Base-by-base conservation (phyloP, 2,113 vertebrate genomes). In the Gopherus flavomarginatus region DNA sequence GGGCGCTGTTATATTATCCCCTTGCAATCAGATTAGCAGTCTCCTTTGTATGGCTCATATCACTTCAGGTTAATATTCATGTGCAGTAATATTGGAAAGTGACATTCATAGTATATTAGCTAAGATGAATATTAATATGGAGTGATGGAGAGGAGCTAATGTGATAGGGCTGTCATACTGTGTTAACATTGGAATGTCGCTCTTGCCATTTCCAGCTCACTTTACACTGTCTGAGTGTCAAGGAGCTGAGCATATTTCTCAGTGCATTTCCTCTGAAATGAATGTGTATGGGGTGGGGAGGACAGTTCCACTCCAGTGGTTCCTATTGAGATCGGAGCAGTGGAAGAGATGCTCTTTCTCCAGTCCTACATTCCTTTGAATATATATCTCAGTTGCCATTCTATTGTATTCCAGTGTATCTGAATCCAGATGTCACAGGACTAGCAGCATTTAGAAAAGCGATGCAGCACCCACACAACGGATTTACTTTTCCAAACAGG, bases 41-140 rank as follows among this genome's bases (percentile, higher is more conserved):
- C 91, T 92, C 81, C 81, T 62, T 94, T 96, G 85, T 91, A 86
- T 92, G 92, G 35, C 35, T 96, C 21, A 82, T 88, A 83, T 97
- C 91, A 77, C 81, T 95, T 94, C 84, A 85, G 50, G 97, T 98
- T 97, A 97, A 93, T 81, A 96, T 97, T 97, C 96, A 80, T 21
- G 85, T 87, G 93, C 6, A 3, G n/a, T 87, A 91, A 90, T 91
- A 92, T 72, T 96, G 85, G 88, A 95, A 88, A 98, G 92, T 97
- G 97, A 97, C 97, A 98, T 97, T 97, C 81, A 91, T 75, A 90
- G 91, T 79, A 80, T 29, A 65, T 96, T 95, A 1, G 1, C 52
- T 91, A 91, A 85, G 53, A 11, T 56, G 87, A 87, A 95, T 92
- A 65, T 85, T 98, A 96, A 98, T 91, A 80, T 21, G 62, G 86